Percentiles rank a stretch among this genome's conserved stretches.
Evolutionary conservation across 2,888 invertebrate genomes (phyloP).

Genomic region (Clunio marinus): DNA sequence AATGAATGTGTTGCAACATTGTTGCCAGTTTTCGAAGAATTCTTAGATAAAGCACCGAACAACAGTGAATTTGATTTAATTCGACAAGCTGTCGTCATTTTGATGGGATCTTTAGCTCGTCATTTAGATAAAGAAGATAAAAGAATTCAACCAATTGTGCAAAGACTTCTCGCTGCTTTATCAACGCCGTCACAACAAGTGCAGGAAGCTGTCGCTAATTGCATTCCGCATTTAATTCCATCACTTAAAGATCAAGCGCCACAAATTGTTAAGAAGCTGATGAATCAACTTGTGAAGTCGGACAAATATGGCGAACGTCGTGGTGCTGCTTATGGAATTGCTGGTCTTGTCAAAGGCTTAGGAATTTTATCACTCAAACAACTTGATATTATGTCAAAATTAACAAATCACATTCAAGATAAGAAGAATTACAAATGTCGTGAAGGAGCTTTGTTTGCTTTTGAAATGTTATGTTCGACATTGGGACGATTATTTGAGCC

Average conservation of each 20-base stretch:
- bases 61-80: constrained; percentile 86
- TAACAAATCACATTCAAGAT: constrained; percentile 91
- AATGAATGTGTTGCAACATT: constrained; percentile 73
- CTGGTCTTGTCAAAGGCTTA: constrained; percentile 93
- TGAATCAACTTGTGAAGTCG: constrained; percentile 81
- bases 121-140: constrained; percentile 89
- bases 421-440: constrained; percentile 92
- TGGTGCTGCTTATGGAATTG: constrained; percentile 96
- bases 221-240: constrained; percentile 88
- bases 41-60: constrained; percentile 88
- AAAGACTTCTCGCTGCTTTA: constrained; percentile 81
- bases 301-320: constrained; percentile 79
- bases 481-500: constrained; percentile 97
- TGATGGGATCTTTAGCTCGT: constrained; percentile 95
- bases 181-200: constrained; percentile 97
- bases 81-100: constrained; percentile 91
- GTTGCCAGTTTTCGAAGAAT: constrained; percentile 88
- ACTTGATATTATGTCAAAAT: constrained; percentile 88
- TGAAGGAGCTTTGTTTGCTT: constrained; percentile 94
- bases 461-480: constrained; percentile 88
- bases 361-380: constrained; percentile 94
- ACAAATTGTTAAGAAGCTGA: constrained; percentile 77
- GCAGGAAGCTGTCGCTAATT: constrained; percentile 96
- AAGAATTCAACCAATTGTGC: constrained; percentile 89
- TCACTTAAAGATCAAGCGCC: constrained; percentile 89